Percentiles rank a stretch among this genome's conserved stretches.
Conservation (phyloP, 2,113 vertebrate species). For the Nansenia antarctica region DNA sequence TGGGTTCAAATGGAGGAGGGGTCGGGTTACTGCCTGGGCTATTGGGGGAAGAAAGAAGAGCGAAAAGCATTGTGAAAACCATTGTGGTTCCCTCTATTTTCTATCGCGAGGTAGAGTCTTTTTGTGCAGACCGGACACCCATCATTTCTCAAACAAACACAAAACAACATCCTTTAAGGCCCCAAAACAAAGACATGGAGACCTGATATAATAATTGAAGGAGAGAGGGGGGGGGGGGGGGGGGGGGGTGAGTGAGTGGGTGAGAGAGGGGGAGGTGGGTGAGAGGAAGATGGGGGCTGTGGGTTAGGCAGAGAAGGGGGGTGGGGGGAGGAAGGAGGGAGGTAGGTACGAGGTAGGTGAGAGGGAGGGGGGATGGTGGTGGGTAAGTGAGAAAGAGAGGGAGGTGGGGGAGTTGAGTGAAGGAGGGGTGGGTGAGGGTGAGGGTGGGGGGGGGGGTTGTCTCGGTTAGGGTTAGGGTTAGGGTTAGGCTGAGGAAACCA, state of each 20-base stretch:
- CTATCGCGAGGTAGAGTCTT: conserved; percentile 47
- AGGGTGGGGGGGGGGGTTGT: not conserved
- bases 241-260: conserved; percentile 3
- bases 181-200: conserved; percentile 65
- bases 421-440: conserved; percentile 32
- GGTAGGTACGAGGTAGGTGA: no score
- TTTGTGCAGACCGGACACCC: conserved; percentile 65
- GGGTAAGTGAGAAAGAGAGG: conserved; percentile 2
- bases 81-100: conserved; percentile 72
- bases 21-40: conserved; percentile 68
- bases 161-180: conserved; percentile 64
- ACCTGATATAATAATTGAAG: conserved; percentile 74
- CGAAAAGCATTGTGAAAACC: conserved; percentile 67
- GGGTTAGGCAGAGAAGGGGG: not conserved
- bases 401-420: not conserved
- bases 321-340: no score
- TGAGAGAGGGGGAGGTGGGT: not conserved
- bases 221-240: conserved; percentile 1
- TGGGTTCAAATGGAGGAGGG: conserved; percentile 64
- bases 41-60: conserved; percentile 68
- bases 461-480: no score
- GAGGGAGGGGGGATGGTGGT: conserved; percentile 6
- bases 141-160: conserved; percentile 72
- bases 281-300: conserved; percentile 36
- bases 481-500: conserved; percentile 36